Evolutionary conservation across 35 echinoderm and acorn worm species (phyloP), one percentile per base, ranked within the genome.

Genomic region (Apostichopus parvimensis): DNA sequence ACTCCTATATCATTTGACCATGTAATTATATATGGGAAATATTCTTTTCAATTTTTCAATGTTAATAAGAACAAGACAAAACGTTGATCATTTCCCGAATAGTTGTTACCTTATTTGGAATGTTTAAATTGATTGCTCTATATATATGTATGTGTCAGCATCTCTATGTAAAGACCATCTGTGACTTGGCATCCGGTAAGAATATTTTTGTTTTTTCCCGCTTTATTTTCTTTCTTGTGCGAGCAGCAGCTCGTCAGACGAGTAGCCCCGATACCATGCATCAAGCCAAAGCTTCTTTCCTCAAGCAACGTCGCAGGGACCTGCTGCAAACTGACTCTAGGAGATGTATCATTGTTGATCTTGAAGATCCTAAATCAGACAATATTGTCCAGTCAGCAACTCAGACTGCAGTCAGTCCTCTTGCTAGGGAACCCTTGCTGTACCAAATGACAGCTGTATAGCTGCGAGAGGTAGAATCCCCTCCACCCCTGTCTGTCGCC

Each of bases 211-310:
- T 25, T 10, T n/a, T 78, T n/a, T 78, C 18, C 18, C 77, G 52
- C 12, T 78, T 78, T 10, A 34, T 80, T 25, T 80, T 79, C 26
- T 45, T 80, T 87, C 56, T 87, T 87, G 55, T 87, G 56, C 56
- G 56, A 66, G 21, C 23, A 66, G 21, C 23, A 87, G 83, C 83
- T 87, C 83, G 83, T 59, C 83, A 87, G 60, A 23, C 59, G 60
- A 87, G 83, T 66, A 87, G 83, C 57, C 83, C 83, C 26, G 83
- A 87, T 57, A 21, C 56, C 83, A 87, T 87, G 83, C 83, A 57
- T 23, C 55, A 58, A 57, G 53, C 83, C 56, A 87, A 66, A 66
- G 83, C 83, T 58, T 58, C 55, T 61, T 87, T 87, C 83, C 83
- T 87, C 83, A 58, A 61, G 20, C 83, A 87, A 45, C 34, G 34